A percentile compares a stretch with the other conserved stretches of the same genome.
These are phyloP conservation scores for Lycocerus yunnanus DNA, from an alignment of 2,888 invertebrate genomes.

Conservation along the genomic window DNA sequence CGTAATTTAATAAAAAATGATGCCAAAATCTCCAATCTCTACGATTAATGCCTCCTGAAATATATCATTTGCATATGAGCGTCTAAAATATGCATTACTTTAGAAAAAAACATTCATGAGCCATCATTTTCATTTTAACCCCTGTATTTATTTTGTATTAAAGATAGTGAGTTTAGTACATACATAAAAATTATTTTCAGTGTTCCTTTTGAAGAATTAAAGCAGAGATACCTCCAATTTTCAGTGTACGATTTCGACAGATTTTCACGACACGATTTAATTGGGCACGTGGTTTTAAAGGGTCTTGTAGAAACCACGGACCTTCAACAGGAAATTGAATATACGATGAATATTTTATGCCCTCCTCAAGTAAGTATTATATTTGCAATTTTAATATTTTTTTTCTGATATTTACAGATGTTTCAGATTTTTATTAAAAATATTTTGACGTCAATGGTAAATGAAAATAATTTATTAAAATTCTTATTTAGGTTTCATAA, in stretches of 20 bases:
- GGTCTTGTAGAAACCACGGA: conserved; percentile 79
- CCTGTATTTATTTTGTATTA: no score
- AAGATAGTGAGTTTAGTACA: no score
- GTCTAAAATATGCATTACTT: no score
- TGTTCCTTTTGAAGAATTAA: conserved; percentile 75
- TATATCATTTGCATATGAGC: no score
- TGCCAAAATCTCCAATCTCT: no score
- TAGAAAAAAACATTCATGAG: no score
- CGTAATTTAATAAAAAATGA: no score
- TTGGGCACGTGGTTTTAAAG: conserved; percentile 82
- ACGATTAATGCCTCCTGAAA: no score
- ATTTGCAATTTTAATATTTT: neutral
- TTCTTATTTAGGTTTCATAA: neutral
- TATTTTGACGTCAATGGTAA: neutral
- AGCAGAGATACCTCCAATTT: conserved; percentile 79
- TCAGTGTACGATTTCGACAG: conserved; percentile 89
- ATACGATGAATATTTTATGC: conserved; percentile 83
- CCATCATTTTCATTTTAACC: no score
- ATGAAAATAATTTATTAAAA: neutral
- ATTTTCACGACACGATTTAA: conserved; percentile 84
- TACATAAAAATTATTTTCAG: conserved; percentile 57
- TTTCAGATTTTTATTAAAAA: neutral
- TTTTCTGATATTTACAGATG: neutral
- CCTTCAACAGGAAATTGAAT: conserved; percentile 79
- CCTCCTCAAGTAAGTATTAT: conserved; percentile 68